Percentiles rank a stretch among this genome's conserved stretches.
Conservation (phyloP, 1,140 invertebrate genomes). For the Reticulitermes speratus region DNA sequence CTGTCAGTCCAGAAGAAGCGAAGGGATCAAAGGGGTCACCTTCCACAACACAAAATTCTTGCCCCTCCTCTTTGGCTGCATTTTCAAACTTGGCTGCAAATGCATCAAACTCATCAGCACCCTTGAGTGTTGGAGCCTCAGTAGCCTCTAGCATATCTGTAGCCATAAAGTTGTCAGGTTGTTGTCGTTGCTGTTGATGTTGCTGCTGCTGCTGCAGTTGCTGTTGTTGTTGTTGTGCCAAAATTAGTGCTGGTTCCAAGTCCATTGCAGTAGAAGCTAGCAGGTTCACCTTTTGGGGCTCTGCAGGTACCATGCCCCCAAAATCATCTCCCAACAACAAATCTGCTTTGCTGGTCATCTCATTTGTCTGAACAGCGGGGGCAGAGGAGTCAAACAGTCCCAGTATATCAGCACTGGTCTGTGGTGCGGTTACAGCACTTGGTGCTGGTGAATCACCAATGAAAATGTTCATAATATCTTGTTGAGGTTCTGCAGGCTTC, state of each 20-base stretch:
- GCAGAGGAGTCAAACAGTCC: constrained; percentile 43
- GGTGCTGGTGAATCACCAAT: constrained; percentile 10
- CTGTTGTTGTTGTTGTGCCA: constrained; percentile 40
- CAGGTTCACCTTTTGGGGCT: neutral
- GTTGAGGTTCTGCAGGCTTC: constrained; percentile 1
- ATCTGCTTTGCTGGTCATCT: neutral
- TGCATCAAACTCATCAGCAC: constrained; percentile 73
- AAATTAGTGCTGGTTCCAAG: constrained; percentile 37
- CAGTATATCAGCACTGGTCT: constrained; percentile 45
- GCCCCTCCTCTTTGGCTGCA: constrained; percentile 55
- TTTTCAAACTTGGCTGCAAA: constrained; percentile 85
- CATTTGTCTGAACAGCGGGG: neutral
- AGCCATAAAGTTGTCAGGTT: constrained; percentile 18
- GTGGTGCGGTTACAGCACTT: constrained; percentile 30
- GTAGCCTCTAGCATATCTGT: constrained; percentile 18
- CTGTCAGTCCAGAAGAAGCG: constrained; percentile 29
- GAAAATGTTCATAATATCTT: constrained; percentile 36
- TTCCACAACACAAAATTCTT: constrained; percentile 46
- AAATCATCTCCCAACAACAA: constrained; percentile 32
- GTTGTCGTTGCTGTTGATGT: constrained; percentile 29
- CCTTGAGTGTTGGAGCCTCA: neutral
- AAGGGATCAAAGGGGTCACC: constrained; percentile 47
- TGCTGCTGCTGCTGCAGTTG: constrained; percentile 38
- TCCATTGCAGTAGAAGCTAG: constrained; percentile 39
- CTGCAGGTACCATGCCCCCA: neutral